phyloP scores from a whole-genome alignment of 2,888 invertebrate species.

The Archips crataeganus region DNA sequence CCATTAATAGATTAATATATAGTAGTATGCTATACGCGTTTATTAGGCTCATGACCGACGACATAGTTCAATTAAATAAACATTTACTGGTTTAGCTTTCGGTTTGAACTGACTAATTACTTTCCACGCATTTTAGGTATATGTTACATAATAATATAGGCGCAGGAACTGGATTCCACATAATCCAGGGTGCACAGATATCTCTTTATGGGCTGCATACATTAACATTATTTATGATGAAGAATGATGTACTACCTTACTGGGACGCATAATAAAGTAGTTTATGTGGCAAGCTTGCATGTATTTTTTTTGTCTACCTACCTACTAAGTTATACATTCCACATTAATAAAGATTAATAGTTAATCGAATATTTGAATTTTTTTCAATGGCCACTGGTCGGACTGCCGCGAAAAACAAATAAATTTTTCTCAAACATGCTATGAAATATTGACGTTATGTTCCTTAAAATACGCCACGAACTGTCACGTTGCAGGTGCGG shows the following conservation, averaged over 20 bases:
- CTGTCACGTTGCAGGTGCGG: too few relatives aligned
- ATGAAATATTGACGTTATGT: too few relatives aligned
- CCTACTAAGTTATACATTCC: background rate
- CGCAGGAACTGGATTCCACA: slow-evolving; percentile 14
- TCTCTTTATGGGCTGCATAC: slow-evolving; percentile 29
- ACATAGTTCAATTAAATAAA: slow-evolving; percentile 15
- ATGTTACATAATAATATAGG: background rate
- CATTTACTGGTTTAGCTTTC: slow-evolving; percentile 16
- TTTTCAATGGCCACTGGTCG: too few relatives aligned
- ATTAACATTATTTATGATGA: slow-evolving; percentile 33
- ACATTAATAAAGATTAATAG: background rate
- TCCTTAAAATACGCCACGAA: too few relatives aligned
- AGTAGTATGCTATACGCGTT: background rate
- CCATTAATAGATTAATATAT: background rate
- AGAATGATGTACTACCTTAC: slow-evolving; percentile 28
- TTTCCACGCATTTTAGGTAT: background rate
- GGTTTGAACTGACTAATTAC: slow-evolving; percentile 6
- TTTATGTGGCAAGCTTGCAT: slow-evolving; percentile 21
- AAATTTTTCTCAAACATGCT: too few relatives aligned
- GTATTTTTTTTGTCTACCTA: slow-evolving; percentile 25
- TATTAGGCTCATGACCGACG: slow-evolving; percentile 3
- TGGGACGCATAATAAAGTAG: slow-evolving; percentile 37
- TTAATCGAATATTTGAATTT: background rate
- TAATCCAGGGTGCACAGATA: slow-evolving; percentile 29
- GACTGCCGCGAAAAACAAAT: too few relatives aligned